A percentile compares a stretch with the other conserved stretches of the same genome.
Evolutionary conservation across 2,888 invertebrate species (phyloP).

Genomic region (Chromoteleia sp.): DNA sequence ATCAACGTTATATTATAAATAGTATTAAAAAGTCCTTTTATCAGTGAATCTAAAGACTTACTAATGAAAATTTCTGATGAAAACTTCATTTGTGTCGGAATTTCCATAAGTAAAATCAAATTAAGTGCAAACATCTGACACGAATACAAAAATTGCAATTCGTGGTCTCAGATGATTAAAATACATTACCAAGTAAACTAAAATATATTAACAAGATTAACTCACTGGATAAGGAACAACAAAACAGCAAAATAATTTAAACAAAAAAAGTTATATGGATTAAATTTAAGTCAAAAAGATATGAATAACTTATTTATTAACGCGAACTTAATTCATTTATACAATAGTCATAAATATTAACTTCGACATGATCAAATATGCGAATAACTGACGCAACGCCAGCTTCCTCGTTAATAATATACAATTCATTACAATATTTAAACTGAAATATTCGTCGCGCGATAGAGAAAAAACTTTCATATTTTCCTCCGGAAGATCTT

Average conservation of each 20-base stretch:
- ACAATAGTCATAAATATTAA: constrained; percentile 70
- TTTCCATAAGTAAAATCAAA: too few species aligned
- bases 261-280: neutral
- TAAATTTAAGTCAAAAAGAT: constrained; percentile 4
- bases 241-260: neutral
- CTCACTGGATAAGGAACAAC: neutral
- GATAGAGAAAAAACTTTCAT: too few species aligned
- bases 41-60: too few species aligned
- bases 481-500: too few species aligned
- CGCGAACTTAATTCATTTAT: constrained; percentile 64
- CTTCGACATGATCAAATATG: constrained; percentile 43
- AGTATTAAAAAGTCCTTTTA: too few species aligned
- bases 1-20: too few species aligned
- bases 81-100: too few species aligned
- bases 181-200: neutral
- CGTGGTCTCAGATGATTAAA: neutral
- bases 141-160: too few species aligned
- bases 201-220: neutral
- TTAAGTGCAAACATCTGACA: too few species aligned
- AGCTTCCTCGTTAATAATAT: constrained; percentile 44
- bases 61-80: too few species aligned
- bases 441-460: neutral
- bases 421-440: constrained; percentile 45
- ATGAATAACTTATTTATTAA: constrained; percentile 73
- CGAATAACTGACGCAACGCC: constrained; percentile 10